These are phyloP conservation scores for Florisuga fusca DNA, from an alignment of 2,797 vertebrate genomes.

Conservation along the genomic window DNA sequence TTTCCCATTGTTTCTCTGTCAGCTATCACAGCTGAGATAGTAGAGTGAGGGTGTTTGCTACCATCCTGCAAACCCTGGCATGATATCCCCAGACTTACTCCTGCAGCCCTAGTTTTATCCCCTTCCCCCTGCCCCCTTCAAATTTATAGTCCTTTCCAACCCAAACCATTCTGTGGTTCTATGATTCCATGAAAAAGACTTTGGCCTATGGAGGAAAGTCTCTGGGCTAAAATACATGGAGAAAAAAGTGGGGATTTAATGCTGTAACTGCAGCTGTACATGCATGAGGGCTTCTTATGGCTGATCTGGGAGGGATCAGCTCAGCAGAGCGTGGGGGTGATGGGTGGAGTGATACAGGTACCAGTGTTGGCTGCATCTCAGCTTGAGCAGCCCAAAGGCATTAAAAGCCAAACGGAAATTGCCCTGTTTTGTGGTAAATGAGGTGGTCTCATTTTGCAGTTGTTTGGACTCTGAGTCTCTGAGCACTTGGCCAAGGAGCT, in stretches of 20 bases:
- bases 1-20: too few species aligned
- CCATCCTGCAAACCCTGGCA: too few species aligned
- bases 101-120: too few species aligned
- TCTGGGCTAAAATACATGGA: not conserved
- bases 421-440: not conserved
- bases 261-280: not conserved
- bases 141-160: not conserved
- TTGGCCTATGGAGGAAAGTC: not conserved
- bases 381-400: not conserved
- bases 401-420: not conserved
- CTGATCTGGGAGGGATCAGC: not conserved
- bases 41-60: too few species aligned
- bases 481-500: not conserved
- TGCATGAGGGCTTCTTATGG: too few species aligned
- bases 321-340: not conserved
- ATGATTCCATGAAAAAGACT: not conserved
- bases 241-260: not conserved
- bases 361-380: fast-evolving
- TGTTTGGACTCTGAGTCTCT: not conserved
- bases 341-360: not conserved
- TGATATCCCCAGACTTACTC: too few species aligned
- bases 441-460: not conserved
- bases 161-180: not conserved
- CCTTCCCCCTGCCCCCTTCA: too few species aligned
- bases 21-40: too few species aligned